Base-by-base conservation (phyloP, 2,797 vertebrate genomes). In the Ctenopoma multispine region DNA sequence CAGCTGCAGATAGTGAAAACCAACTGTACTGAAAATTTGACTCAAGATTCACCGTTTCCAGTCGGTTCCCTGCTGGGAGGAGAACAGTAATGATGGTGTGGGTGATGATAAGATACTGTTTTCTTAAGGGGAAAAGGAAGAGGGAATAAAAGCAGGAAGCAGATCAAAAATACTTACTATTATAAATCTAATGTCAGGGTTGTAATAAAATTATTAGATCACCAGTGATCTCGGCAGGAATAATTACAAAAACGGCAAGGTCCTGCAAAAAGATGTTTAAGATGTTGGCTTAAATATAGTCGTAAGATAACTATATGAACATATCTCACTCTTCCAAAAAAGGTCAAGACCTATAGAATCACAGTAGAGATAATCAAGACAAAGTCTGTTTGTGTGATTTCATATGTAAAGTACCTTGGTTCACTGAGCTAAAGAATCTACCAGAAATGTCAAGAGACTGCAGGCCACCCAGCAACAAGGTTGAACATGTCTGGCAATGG, bases 191-290 rank as follows among this genome's bases (percentile, higher is more conserved):
- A 57, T 66, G 66, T 80, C 75, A 64, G 23, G 20, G 47, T 41
- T 31, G 21, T 70, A 58, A 80, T 77, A 63, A 87, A 81, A 88
- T 61, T 27, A 73, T 83, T 68, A 58, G 57, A 83, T 76, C 57
- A 62, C 66, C 29, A 44, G 61, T 15, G 1, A 44, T 66, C 61
- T 79, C 38, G 40, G 62, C 36, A n/a, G 56, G 31, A 72, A 59
- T 70, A 71, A 66, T 69, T 73, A 69, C 53, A 68, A 49, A 62
- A 59, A 53, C 55, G 43, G 4, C 20, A 58, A 41, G 31, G 43
- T 72, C 38, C 40, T 9, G 4, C 63, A 81, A 24, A 77, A 78
- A 68, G 23, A 51, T 13, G 36, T 34, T 58, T 14, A 17, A 49
- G 69, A 34, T 38, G 6, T 4, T 31, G 29, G 29, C 29, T 7